A percentile compares a stretch with the other conserved stretches of the same genome.
These are phyloP conservation scores for Ptychoptera contaminata DNA, from an alignment of 2,888 invertebrate species.

Conservation along the genomic window DNA sequence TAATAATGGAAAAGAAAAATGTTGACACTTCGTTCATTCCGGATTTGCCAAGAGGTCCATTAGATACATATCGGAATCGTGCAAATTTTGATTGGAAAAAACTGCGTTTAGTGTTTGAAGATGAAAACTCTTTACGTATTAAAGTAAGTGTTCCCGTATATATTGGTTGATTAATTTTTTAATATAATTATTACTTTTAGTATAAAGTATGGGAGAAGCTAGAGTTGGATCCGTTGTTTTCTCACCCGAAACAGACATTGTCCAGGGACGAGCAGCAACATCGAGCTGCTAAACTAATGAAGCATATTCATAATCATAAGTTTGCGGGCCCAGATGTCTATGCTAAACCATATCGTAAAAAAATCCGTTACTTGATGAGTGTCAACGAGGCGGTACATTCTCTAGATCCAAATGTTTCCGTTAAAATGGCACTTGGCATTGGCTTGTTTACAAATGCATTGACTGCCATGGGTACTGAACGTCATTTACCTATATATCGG, in stretches of 20 bases:
- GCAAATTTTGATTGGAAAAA: slow-evolving; percentile 80
- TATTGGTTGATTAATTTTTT: neutral
- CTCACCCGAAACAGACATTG: slow-evolving; percentile 41
- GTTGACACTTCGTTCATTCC: slow-evolving; percentile 44
- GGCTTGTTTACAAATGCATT: slow-evolving; percentile 60
- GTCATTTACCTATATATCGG: slow-evolving; percentile 51
- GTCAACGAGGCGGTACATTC: slow-evolving; percentile 59
- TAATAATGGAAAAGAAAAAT: slow-evolving; percentile 23
- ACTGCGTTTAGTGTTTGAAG: slow-evolving; percentile 64
- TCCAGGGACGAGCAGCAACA: slow-evolving; percentile 59
- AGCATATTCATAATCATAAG: slow-evolving; percentile 47
- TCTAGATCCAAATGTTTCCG: slow-evolving; percentile 54
- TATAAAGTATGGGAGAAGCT: slow-evolving; percentile 62
- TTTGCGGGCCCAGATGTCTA: slow-evolving; percentile 43
- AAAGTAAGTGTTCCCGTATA: slow-evolving; percentile 44
- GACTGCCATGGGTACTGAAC: slow-evolving; percentile 57
- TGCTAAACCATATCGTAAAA: neutral
- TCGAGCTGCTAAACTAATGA: slow-evolving; percentile 48
- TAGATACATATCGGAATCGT: slow-evolving; percentile 60
- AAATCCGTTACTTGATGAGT: slow-evolving; percentile 60
- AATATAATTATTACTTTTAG: slow-evolving; percentile 33
- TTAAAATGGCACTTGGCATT: slow-evolving; percentile 62
- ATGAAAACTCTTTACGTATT: slow-evolving; percentile 53
- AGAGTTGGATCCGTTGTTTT: slow-evolving; percentile 66
- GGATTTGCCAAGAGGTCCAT: slow-evolving; percentile 48